A percentile compares a stretch with the other conserved stretches of the same genome.
These are phyloP conservation scores for Scartelaos histophorus DNA, from an alignment of 2,113 vertebrate genomes.

Conservation along the genomic window DNA sequence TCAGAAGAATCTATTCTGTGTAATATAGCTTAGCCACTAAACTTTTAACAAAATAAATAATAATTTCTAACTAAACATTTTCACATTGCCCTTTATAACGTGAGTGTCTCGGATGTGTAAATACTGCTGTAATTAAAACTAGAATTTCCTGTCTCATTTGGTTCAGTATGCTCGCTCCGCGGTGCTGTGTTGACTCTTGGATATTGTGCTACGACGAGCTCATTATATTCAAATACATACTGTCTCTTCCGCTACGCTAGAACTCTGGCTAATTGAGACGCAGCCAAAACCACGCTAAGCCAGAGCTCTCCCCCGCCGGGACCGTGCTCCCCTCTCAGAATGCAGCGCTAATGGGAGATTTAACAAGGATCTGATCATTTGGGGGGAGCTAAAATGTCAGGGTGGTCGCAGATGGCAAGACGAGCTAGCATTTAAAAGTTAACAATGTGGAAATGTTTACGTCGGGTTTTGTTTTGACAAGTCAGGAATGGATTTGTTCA, in stretches of 20 bases:
- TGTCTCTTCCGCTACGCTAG: constrained; percentile 18
- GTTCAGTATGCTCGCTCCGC: background rate
- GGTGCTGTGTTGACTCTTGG: constrained; percentile 19
- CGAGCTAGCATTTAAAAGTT: background rate
- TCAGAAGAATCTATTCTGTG: too few species aligned
- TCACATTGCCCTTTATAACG: background rate
- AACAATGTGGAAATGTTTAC: background rate
- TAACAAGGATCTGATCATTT: constrained; percentile 7
- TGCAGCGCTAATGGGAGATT: background rate
- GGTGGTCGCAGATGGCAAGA: background rate
- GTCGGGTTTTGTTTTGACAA: background rate
- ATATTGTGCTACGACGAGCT: constrained; percentile 14
- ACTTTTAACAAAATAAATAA: background rate
- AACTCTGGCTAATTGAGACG: constrained; percentile 51
- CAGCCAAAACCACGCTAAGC: constrained; percentile 23
- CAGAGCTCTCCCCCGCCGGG: constrained; percentile 35
- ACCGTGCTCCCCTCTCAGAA: constrained; percentile 10
- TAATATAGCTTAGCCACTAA: background rate
- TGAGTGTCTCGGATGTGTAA: background rate
- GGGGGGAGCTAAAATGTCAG: background rate
- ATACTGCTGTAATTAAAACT: constrained; percentile 3
- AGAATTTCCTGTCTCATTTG: constrained; percentile 1
- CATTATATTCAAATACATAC: constrained; percentile 44
- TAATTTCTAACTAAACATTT: background rate
- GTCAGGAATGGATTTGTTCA: background rate